Conservation (phyloP, 2,797 vertebrate genomes). For the Parambassis ranga region DNA sequence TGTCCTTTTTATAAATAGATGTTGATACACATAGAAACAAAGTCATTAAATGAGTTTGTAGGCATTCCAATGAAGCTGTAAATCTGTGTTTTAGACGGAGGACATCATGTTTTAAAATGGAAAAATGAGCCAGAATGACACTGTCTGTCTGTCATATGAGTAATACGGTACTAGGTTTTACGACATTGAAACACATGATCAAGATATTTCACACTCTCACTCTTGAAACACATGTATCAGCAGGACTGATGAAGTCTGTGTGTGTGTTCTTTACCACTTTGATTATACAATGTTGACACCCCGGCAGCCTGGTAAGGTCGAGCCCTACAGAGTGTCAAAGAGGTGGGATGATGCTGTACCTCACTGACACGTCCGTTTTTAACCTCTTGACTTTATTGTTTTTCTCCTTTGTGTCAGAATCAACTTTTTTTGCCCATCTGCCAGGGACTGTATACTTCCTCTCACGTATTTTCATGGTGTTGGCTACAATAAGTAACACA, state of each 20-base stretch:
- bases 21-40: background rate
- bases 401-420: slow-evolving; percentile 74
- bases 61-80: background rate
- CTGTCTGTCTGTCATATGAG: too few species aligned
- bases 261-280: slow-evolving; percentile 51
- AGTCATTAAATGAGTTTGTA: background rate
- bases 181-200: too few species aligned
- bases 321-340: slow-evolving; percentile 81
- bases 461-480: too few species aligned
- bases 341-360: slow-evolving; percentile 79
- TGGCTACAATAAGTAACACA: background rate
- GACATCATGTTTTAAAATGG: too few species aligned
- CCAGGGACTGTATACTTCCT: too few species aligned
- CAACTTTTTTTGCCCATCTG: slow-evolving; percentile 75
- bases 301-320: slow-evolving; percentile 81
- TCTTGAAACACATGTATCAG: slow-evolving; percentile 35
- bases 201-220: background rate
- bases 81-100: too few species aligned
- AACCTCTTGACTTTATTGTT: slow-evolving; percentile 81
- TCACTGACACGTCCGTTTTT: slow-evolving; percentile 71
- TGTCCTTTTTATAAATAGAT: background rate
- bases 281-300: slow-evolving; percentile 77
- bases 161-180: too few species aligned
- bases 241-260: slow-evolving; percentile 38
- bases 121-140: too few species aligned